Conservation (phyloP, 2,888 invertebrate genomes). For the Hedya salicella region DNA sequence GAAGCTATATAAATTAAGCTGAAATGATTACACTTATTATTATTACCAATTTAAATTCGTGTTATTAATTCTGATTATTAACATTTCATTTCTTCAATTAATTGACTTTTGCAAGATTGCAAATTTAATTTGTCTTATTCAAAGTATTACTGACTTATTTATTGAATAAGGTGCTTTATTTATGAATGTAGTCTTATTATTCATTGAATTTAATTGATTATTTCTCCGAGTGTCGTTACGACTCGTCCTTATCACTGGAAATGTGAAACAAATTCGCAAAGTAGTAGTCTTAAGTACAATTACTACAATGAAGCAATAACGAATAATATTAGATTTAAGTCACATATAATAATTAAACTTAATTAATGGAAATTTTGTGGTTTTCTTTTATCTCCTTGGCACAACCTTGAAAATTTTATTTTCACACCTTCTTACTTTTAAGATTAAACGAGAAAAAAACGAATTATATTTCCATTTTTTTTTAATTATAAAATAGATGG, state of each 20-base stretch:
- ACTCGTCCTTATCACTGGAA: conserved; percentile 55
- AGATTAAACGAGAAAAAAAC: too few relatives aligned
- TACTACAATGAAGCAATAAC: conserved; percentile 66
- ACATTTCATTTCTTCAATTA: too few relatives aligned
- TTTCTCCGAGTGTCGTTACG: conserved; percentile 31
- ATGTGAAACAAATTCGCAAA: conserved; percentile 48
- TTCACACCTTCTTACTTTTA: too few relatives aligned
- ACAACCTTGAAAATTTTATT: too few relatives aligned
- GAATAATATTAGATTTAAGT: conserved; percentile 59
- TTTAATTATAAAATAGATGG: too few relatives aligned
- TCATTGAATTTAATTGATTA: not conserved
- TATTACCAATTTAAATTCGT: not conserved
- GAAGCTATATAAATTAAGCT: not conserved
- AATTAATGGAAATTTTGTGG: conserved; percentile 56
- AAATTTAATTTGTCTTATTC: not conserved
- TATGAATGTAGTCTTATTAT: conserved; percentile 8
- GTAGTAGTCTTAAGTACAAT: conserved; percentile 76
- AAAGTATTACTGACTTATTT: not conserved
- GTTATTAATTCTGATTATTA: not conserved
- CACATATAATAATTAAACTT: conserved; percentile 63
- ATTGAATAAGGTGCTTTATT: not conserved
- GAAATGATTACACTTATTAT: not conserved
- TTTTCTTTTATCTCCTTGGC: conserved; percentile 56
- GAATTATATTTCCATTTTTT: too few relatives aligned
- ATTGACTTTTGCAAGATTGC: not conserved